These are phyloP conservation scores for Denticeps clupeoides DNA, from an alignment of 2,797 vertebrate species.

Conservation along the genomic window DNA sequence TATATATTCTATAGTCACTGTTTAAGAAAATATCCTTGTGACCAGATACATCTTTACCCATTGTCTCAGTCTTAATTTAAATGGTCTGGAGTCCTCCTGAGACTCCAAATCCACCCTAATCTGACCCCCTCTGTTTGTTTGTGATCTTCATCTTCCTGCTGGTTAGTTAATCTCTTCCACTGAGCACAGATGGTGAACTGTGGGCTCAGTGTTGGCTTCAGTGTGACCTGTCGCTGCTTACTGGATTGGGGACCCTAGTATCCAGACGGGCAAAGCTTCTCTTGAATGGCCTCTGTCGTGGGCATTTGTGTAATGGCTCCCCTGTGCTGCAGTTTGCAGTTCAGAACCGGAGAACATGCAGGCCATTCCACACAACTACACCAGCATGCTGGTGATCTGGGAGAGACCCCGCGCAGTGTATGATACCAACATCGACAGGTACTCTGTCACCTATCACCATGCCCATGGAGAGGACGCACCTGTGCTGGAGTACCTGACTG, in stretches of 20 bases:
- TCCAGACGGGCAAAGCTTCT: no score
- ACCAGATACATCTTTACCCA: no score
- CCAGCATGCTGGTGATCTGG: slow-evolving; percentile 87
- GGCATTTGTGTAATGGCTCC: not conserved
- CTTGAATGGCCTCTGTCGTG: not conserved
- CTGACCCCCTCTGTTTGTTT: slow-evolving; percentile 26
- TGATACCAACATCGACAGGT: slow-evolving; percentile 80
- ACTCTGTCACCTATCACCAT: slow-evolving; percentile 74
- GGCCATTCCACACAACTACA: slow-evolving; percentile 75
- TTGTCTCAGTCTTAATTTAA: no score
- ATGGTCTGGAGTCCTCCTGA: no score
- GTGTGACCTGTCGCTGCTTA: no score
- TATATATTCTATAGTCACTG: no score
- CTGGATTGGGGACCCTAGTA: no score
- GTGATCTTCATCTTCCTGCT: slow-evolving; percentile 25
- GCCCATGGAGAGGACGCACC: slow-evolving; percentile 53
- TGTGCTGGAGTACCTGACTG: slow-evolving; percentile 77
- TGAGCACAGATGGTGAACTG: slow-evolving; percentile 21
- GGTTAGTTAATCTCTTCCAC: slow-evolving; percentile 27
- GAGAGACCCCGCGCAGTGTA: slow-evolving; percentile 89
- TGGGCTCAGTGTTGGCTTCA: slow-evolving; percentile 2
- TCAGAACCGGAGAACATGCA: slow-evolving; percentile 90
- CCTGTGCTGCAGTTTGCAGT: slow-evolving; percentile 73
- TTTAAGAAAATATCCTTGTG: no score
- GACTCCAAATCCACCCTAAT: slow-evolving; percentile 8